phyloP scores from a whole-genome alignment of 2,888 invertebrate genomes.

The Amphimallon solstitiale region DNA sequence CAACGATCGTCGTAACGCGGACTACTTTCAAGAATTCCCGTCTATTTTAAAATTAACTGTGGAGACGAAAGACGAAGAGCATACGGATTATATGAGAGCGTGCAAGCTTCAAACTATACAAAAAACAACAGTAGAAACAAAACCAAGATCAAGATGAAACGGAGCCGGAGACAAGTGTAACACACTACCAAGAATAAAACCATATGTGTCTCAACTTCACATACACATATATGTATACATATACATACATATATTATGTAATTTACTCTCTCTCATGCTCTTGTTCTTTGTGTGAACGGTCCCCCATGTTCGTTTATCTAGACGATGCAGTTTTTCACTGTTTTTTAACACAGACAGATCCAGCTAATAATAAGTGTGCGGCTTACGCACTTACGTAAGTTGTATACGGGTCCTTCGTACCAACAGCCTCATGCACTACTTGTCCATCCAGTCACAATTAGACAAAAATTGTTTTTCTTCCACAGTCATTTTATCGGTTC shows the following conservation, averaged over 20 bases:
- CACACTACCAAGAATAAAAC: slow-evolving; percentile 32
- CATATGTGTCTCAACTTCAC: slow-evolving; percentile 28
- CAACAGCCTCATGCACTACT: neutral
- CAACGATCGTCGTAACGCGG: slow-evolving; percentile 4
- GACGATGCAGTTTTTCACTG: slow-evolving; percentile 34
- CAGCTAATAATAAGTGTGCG: slow-evolving; percentile 33
- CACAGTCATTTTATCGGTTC: slow-evolving; percentile 24
- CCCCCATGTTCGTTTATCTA: slow-evolving; percentile 32
- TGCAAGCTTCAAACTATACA: neutral
- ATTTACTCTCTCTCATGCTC: slow-evolving; percentile 22
- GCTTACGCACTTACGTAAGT: slow-evolving; percentile 34
- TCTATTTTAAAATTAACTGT: slow-evolving; percentile 27
- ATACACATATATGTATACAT: neutral
- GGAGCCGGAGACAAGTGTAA: slow-evolving; percentile 28
- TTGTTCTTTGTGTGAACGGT: slow-evolving; percentile 32
- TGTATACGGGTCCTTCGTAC: slow-evolving; percentile 25
- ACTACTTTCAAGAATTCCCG: slow-evolving; percentile 24
- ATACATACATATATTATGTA: slow-evolving; percentile 1
- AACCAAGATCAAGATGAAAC: slow-evolving; percentile 27
- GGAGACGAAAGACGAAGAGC: slow-evolving; percentile 13
- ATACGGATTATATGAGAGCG: neutral
- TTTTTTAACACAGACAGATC: slow-evolving; percentile 26
- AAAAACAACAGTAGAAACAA: slow-evolving; percentile 23
- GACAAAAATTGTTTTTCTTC: slow-evolving; percentile 22
- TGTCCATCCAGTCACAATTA: slow-evolving; percentile 21